These are phyloP conservation scores for Glaucomys volans DNA, from an alignment of 2,113 vertebrate genomes.

Conservation along the genomic window DNA sequence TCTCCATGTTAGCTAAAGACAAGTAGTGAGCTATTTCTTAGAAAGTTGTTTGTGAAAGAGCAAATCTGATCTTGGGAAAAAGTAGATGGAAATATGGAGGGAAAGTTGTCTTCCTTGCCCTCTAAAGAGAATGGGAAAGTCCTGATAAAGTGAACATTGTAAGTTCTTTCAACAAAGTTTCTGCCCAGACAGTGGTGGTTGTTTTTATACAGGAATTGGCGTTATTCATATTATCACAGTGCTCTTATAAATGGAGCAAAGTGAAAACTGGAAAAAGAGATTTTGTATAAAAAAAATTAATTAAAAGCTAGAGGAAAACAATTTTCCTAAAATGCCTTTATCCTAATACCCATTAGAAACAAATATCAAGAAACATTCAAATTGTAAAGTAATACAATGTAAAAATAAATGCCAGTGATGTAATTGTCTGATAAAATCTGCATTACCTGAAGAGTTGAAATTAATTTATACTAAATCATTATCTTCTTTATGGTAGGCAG, in stretches of 20 bases:
- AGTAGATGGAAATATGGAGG: background rate
- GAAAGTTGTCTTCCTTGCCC: background rate
- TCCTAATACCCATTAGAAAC: background rate
- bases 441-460: conserved; percentile 79
- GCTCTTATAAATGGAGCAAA: background rate
- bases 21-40: background rate
- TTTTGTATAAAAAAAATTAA: background rate
- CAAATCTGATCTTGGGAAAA: background rate
- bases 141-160: background rate
- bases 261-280: background rate
- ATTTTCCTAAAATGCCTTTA: background rate
- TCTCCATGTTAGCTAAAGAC: background rate
- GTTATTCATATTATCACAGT: background rate
- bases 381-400: conserved; percentile 65
- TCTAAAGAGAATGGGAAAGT: background rate
- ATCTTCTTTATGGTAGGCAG: conserved; percentile 86
- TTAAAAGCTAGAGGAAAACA: background rate
- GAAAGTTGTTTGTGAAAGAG: background rate
- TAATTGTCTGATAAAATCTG: conserved; percentile 80
- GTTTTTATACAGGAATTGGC: background rate
- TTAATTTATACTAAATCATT: conserved; percentile 88
- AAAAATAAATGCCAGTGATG: conserved; percentile 75
- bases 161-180: background rate
- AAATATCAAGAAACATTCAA: conserved; percentile 45
- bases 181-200: background rate